A percentile compares a stretch with the other conserved stretches of the same genome.
phyloP scores from a whole-genome alignment of 2,113 vertebrate genomes.

The Dasyprocta punctata region DNA sequence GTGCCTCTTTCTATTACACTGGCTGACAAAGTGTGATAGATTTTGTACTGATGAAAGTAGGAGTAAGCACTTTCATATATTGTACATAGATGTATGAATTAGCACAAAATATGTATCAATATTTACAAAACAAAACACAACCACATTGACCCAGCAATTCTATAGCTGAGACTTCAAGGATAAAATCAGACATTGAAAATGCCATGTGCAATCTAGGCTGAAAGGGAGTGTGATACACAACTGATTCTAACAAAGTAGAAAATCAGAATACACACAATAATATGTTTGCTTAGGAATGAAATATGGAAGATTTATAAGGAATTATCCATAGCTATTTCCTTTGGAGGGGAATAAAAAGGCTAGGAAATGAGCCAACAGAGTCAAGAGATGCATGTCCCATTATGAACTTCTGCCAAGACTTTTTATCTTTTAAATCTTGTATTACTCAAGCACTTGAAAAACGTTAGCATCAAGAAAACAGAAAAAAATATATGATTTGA shows the following conservation, averaged over 20 bases:
- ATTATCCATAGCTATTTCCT: neutral
- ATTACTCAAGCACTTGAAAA: neutral
- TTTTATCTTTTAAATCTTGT: neutral
- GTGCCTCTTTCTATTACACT: neutral
- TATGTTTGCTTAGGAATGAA: neutral
- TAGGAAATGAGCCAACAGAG: neutral
- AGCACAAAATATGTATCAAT: neutral
- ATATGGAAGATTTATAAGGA: neutral
- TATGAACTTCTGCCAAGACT: neutral
- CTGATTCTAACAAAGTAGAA: neutral
- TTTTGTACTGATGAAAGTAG: neutral
- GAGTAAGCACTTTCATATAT: neutral
- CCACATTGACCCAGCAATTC: neutral
- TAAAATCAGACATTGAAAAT: constrained; percentile 30
- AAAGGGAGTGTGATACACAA: neutral
- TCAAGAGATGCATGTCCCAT: neutral
- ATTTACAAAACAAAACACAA: neutral
- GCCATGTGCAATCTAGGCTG: neutral
- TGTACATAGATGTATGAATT: neutral
- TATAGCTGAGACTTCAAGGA: neutral
- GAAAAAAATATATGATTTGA: neutral
- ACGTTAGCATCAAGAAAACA: neutral
- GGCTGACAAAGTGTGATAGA: neutral
- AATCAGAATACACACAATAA: neutral
- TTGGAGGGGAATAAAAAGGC: neutral